Percentiles rank a stretch among this genome's conserved stretches.
phyloP scores from a whole-genome alignment of 2,888 invertebrate genomes.

The Xestia ashworthii region DNA sequence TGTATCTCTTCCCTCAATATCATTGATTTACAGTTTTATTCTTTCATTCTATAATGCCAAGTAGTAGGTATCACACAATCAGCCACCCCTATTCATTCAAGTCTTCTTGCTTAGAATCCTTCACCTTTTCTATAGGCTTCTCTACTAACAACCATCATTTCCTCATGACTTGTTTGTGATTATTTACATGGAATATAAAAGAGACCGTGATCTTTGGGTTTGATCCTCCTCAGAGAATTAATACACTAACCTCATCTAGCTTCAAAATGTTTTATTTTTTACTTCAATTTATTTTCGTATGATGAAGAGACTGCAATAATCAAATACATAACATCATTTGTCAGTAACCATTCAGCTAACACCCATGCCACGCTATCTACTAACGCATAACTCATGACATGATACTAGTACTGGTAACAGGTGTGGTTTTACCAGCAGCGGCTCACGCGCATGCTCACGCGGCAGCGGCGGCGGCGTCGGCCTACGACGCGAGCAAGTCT shows the following conservation, averaged over 20 bases:
- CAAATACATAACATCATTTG: background rate
- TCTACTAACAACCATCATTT: background rate
- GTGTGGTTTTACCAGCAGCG: constrained; percentile 75
- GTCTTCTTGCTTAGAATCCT: background rate
- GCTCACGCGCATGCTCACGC: constrained; percentile 88
- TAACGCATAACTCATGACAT: constrained; percentile 17
- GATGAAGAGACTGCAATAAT: background rate
- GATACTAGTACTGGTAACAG: constrained; percentile 57
- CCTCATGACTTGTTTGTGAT: background rate
- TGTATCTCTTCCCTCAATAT: background rate
- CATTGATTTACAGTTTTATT: background rate
- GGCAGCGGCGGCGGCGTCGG: constrained; percentile 90
- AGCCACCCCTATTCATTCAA: background rate
- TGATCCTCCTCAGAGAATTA: background rate
- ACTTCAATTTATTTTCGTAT: background rate
- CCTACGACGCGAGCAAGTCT: constrained; percentile 96
- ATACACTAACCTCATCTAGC: background rate
- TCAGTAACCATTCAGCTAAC: background rate
- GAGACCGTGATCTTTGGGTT: background rate
- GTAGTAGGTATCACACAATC: background rate
- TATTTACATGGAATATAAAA: background rate
- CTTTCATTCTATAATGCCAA: background rate
- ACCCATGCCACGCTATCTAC: background rate
- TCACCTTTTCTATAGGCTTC: background rate
- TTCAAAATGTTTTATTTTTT: background rate